Conservation (phyloP, 2,113 vertebrate species). For the Sterrhoptilus dennistouni region DNA sequence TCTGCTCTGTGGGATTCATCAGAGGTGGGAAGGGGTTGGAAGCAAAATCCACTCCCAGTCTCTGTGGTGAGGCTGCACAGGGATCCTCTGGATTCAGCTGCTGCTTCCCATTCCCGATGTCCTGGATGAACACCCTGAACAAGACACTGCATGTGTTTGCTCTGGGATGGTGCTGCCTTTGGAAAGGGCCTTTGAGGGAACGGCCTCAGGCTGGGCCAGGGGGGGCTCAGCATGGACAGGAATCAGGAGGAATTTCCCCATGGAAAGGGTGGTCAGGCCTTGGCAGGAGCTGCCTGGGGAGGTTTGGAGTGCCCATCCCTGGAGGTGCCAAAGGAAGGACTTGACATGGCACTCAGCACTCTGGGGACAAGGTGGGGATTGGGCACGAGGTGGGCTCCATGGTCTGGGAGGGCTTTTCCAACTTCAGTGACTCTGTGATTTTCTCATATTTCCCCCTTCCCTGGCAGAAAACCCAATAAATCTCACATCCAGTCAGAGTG, state of each 20-base stretch:
- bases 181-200: not conserved
- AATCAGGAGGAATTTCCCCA: not conserved
- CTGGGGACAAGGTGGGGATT: not conserved
- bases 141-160: fast-evolving
- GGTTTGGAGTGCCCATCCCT: not conserved
- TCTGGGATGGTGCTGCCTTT: not conserved
- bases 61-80: not conserved
- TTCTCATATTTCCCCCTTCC: not conserved
- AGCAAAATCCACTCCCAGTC: not conserved
- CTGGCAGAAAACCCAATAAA: not conserved
- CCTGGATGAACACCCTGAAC: not conserved
- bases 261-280: fast-evolving
- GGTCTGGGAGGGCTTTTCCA: not conserved
- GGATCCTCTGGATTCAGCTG: not conserved
- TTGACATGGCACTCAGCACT: fast-evolving
- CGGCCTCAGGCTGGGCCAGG: not conserved
- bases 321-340: not conserved
- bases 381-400: fast-evolving
- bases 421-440: not conserved
- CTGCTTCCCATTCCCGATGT: not conserved
- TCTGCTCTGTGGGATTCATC: not conserved
- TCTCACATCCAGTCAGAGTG: not conserved
- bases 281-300: not conserved
- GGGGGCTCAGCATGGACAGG: fast-evolving
- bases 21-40: not conserved